These are phyloP conservation scores for Gallinago stenura DNA, from an alignment of 2,797 vertebrate species.

Conservation along the genomic window DNA sequence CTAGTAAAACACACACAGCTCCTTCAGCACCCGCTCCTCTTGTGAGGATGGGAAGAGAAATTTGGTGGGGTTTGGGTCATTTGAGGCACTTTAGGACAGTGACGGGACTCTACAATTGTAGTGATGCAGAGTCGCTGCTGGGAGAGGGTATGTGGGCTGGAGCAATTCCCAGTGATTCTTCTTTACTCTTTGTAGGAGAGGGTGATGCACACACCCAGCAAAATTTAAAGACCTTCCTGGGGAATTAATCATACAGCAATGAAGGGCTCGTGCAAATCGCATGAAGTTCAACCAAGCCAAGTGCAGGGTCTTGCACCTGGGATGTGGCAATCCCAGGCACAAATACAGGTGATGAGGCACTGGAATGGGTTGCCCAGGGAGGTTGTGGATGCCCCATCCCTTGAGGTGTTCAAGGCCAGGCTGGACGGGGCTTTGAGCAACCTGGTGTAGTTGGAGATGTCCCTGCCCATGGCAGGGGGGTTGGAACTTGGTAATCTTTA, in stretches of 20 bases:
- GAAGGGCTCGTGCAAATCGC: not conserved
- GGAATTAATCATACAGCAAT: not conserved
- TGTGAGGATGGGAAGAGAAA: not conserved
- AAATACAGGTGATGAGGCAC: no score
- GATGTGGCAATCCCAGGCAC: no score
- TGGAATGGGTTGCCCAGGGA: no score
- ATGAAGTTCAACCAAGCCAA: no score
- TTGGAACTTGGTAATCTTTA: no score
- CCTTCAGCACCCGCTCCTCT: not conserved
- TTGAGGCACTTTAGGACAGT: not conserved
- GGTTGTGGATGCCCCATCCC: no score
- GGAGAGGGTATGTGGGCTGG: not conserved
- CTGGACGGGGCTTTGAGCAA: no score
- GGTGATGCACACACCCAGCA: not conserved
- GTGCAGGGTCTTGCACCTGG: no score
- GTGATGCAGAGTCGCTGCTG: not conserved
- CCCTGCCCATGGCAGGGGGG: no score
- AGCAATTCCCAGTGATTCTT: not conserved
- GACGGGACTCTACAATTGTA: not conserved
- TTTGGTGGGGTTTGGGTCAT: not conserved
- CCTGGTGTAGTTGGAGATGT: no score
- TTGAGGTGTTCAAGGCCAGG: no score
- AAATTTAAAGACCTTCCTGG: not conserved
- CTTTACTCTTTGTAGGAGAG: not conserved
- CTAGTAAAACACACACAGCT: not conserved